Base-by-base conservation (phyloP, 2,888 invertebrate genomes). In the Plagodis pulveraria region DNA sequence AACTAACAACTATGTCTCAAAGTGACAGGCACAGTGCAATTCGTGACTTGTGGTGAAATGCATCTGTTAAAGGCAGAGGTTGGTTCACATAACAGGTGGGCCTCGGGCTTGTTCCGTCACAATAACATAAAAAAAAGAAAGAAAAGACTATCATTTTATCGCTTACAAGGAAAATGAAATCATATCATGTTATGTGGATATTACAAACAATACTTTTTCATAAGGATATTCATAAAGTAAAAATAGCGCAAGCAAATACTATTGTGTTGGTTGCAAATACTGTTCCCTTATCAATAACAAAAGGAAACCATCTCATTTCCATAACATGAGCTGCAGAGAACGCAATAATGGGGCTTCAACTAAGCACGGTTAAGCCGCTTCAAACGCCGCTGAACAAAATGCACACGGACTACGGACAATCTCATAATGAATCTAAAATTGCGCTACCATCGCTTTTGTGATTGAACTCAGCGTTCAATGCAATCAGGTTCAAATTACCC, bases 391-490 rank as follows among this genome's bases (percentile, higher is more conserved):
- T 53, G 58, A 62, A 48, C 64, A 60, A 60, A 63, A 46, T 50
- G 50, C 58, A 63, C 50, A 56, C 42, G 56, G 32, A 49, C 52
- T 40, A 51, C 38, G 48, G 44, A 59, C 58, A 53, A 49, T 63
- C 62, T 60, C 62, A 62, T 61, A 61, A 66, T 71, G 63, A 67
- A 69, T 65, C 68, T 53, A 54, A 71, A 72, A 74, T 73, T 63
- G 58, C 56, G 38, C 66, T 52, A 57, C 57, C 43, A 62, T 64
- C 61, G 62, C 55, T 65, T 51, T 50, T 51, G 53, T 50, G 61
- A 65, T 53, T 63, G 60, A 67, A 66, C 68, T 63, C 64, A 53
- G 44, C 50, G 49, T 48, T 62, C 55, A 61, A 63, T 40, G 50
- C 63, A 68, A 66, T 67, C 58, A 47, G 50, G 55, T 63, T 63